Percentiles rank a stretch among this genome's conserved stretches.
Evolutionary conservation across 2,888 invertebrate species (phyloP).

Genomic region (Catonia carolina): DNA sequence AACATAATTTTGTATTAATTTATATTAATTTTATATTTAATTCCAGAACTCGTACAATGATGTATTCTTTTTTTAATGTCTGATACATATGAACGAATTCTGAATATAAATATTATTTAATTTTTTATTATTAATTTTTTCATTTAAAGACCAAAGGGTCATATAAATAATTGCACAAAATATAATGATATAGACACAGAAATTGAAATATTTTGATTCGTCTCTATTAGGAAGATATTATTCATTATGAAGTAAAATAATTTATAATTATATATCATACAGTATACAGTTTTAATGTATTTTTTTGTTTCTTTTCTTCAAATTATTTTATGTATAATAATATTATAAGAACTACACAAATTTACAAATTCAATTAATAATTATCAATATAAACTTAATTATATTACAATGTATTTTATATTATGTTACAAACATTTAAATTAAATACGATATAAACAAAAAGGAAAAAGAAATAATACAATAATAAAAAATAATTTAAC

Average conservation of each 20-base stretch:
- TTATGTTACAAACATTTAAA: conserved; percentile 13
- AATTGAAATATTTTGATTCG: conserved; percentile 29
- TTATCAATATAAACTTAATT: conserved; percentile 24
- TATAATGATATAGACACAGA: conserved; percentile 25
- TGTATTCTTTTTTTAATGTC: conserved; percentile 3
- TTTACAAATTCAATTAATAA: conserved; percentile 27
- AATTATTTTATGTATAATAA: neutral
- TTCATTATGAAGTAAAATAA: conserved; percentile 26
- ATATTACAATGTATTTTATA: conserved; percentile 29
- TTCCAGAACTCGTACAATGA: conserved; percentile 4
- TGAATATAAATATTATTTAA: conserved; percentile 4
- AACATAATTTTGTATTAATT: too few species aligned
- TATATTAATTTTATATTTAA: neutral
- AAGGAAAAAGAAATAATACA: conserved; percentile 27
- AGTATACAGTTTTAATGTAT: too few species aligned
- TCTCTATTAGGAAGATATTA: conserved; percentile 32
- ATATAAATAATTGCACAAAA: conserved; percentile 34
- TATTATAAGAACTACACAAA: conserved; percentile 32
- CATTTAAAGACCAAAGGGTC: conserved; percentile 10
- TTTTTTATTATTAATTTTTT: neutral
- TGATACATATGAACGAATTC: conserved; percentile 10
- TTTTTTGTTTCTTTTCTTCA: too few species aligned
- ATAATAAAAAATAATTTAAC: too few species aligned
- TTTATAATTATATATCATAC: conserved; percentile 4
- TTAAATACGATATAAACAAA: neutral